Percentiles rank a stretch among this genome's conserved stretches.
Evolutionary conservation across 2,888 invertebrate species (phyloP).

Genomic region (Drosophila colorata): DNA sequence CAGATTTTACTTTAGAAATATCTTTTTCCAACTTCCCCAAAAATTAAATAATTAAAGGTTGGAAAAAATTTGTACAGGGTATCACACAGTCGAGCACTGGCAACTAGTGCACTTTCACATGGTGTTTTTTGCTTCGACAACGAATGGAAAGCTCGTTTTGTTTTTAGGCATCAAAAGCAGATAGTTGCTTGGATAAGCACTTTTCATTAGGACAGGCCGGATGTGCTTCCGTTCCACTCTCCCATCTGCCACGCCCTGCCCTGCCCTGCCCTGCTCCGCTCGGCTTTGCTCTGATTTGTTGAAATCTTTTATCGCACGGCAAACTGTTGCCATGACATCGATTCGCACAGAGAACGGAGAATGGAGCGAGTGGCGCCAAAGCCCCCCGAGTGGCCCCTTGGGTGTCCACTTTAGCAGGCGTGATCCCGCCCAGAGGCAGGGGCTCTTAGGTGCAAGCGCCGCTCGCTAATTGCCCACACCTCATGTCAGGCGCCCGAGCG

Average conservation of each 20-base stretch:
- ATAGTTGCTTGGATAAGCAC: constrained; percentile 78
- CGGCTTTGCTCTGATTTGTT: constrained; percentile 67
- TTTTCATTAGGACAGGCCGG: constrained; percentile 69
- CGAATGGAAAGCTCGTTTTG: constrained; percentile 64
- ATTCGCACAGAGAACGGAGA: constrained; percentile 30
- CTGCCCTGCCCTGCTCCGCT: constrained; percentile 31
- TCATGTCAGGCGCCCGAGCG: constrained; percentile 61
- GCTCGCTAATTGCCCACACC: constrained; percentile 71
- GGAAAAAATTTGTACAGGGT: too few species aligned
- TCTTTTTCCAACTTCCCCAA: too few species aligned
- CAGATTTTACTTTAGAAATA: too few species aligned
- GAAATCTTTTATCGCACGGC: constrained; percentile 74
- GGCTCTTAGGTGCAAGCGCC: constrained; percentile 56
- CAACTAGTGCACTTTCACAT: neutral
- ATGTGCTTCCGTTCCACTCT: constrained; percentile 52
- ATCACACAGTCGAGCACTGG: neutral
- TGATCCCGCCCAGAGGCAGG: constrained; percentile 25
- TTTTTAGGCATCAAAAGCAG: constrained; percentile 66
- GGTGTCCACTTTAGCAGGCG: neutral
- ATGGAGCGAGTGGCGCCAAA: constrained; percentile 11
- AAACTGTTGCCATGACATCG: constrained; percentile 68
- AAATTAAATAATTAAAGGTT: too few species aligned
- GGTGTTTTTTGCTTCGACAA: constrained; percentile 16
- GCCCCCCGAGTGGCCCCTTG: neutral
- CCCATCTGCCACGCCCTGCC: constrained; percentile 14